A percentile compares a stretch with the other conserved stretches of the same genome.
These are phyloP conservation scores for Carassius gibelio DNA, from an alignment of 2,113 vertebrate genomes.

Conservation along the genomic window DNA sequence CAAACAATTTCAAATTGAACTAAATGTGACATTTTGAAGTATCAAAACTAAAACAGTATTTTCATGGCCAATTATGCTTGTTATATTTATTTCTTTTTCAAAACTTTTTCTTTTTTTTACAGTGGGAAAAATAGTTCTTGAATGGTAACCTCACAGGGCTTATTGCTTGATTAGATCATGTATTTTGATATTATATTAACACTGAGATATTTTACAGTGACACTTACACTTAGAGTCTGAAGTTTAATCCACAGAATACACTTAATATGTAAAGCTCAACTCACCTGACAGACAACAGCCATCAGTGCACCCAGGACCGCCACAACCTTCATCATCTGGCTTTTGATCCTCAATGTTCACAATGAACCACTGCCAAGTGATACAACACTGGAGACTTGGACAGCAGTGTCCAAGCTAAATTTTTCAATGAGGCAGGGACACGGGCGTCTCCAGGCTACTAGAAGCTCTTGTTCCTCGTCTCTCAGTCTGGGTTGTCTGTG, in stretches of 20 bases:
- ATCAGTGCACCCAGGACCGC: conserved; percentile 59
- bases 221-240: not conserved
- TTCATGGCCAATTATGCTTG: not conserved
- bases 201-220: not conserved
- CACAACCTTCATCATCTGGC: conserved; percentile 66
- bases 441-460: conserved; percentile 38
- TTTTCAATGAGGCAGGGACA: not conserved
- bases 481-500: conserved; percentile 29
- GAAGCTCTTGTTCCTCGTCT: conserved; percentile 48
- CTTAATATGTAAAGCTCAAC: conserved; percentile 26
- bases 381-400: not conserved
- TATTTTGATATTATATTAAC: not conserved
- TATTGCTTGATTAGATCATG: not conserved
- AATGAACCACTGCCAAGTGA: not conserved
- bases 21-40: not conserved
- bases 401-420: not conserved
- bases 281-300: conserved; percentile 70
- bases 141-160: not conserved
- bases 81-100: not conserved
- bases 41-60: not conserved
- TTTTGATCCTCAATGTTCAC: conserved; percentile 44
- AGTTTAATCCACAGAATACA: not conserved
- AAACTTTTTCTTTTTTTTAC: too few species aligned
- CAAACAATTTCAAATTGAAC: not conserved
- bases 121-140: not conserved